phyloP scores from a whole-genome alignment of 2,797 vertebrate genomes.

The Clarias pachynema region DNA sequence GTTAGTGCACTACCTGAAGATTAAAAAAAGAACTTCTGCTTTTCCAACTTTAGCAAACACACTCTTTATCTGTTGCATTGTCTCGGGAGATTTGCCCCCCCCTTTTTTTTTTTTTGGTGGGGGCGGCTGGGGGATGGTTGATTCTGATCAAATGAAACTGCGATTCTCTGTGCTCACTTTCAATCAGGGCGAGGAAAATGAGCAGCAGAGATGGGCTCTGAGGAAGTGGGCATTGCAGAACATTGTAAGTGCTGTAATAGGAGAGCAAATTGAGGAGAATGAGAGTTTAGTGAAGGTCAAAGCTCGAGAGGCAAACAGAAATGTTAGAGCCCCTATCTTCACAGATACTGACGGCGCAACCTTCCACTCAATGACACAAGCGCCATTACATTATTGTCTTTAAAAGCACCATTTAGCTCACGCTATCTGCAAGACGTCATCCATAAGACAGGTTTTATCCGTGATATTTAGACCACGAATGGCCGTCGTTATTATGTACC shows the following conservation, averaged over 20 bases:
- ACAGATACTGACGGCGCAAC: slow-evolving; percentile 41
- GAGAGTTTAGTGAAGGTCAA: slow-evolving; percentile 59
- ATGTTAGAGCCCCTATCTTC: slow-evolving; percentile 44
- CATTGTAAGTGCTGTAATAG: slow-evolving; percentile 56
- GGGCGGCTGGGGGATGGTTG: not conserved
- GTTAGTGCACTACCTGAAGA: not conserved
- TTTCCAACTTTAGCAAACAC: slow-evolving; percentile 18
- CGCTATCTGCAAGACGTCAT: slow-evolving; percentile 22
- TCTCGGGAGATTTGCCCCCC: not conserved
- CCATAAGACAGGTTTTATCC: slow-evolving; percentile 54
- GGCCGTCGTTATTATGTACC: slow-evolving; percentile 47
- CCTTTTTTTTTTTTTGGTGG: not conserved
- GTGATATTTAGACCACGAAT: slow-evolving; percentile 56
- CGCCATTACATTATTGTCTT: slow-evolving; percentile 44
- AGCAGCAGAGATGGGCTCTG: slow-evolving; percentile 42
- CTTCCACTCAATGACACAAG: slow-evolving; percentile 40
- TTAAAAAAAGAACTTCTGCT: not conserved
- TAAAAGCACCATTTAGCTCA: slow-evolving; percentile 49
- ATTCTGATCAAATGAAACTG: slow-evolving; percentile 41
- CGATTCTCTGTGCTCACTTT: slow-evolving; percentile 43
- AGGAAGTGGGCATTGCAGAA: slow-evolving; percentile 50
- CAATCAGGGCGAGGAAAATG: slow-evolving; percentile 49
- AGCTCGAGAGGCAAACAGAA: slow-evolving; percentile 49
- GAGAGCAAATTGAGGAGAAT: slow-evolving; percentile 56
- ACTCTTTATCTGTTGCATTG: slow-evolving; percentile 3